Evolutionary conservation across 2,113 vertebrate species (phyloP).

Genomic region (Alligator mississippiensis): DNA sequence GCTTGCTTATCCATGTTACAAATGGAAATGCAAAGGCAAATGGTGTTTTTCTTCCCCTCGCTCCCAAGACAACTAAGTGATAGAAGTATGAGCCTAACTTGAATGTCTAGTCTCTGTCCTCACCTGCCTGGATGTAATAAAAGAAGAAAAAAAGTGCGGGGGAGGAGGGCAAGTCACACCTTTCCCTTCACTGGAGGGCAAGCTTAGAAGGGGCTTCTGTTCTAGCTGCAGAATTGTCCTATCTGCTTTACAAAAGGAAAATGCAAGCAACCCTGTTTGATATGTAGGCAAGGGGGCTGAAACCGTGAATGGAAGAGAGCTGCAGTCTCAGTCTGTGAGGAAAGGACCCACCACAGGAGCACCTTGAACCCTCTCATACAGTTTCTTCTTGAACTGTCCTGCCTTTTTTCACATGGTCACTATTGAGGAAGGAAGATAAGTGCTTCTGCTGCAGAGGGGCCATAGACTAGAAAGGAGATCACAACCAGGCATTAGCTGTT

Average conservation of each 20-base stretch:
- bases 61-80: rapidly evolving
- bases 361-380: rapidly evolving
- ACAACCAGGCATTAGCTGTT: background rate
- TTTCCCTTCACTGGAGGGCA: background rate
- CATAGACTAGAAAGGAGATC: background rate
- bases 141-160: background rate
- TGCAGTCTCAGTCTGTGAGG: background rate
- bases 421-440: background rate
- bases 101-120: background rate
- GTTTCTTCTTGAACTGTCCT: background rate
- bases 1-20: background rate
- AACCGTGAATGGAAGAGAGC: rapidly evolving
- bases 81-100: background rate
- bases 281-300: background rate
- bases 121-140: background rate
- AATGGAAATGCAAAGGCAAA: background rate
- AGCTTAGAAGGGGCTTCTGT: background rate
- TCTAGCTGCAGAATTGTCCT: background rate
- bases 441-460: background rate
- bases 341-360: background rate
- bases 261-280: background rate
- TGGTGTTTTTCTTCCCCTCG: background rate
- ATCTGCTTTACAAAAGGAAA: background rate
- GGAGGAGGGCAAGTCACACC: background rate
- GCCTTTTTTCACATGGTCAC: rapidly evolving